Conservation (phyloP, 1,140 invertebrate genomes). For the Bombus affinis region DNA sequence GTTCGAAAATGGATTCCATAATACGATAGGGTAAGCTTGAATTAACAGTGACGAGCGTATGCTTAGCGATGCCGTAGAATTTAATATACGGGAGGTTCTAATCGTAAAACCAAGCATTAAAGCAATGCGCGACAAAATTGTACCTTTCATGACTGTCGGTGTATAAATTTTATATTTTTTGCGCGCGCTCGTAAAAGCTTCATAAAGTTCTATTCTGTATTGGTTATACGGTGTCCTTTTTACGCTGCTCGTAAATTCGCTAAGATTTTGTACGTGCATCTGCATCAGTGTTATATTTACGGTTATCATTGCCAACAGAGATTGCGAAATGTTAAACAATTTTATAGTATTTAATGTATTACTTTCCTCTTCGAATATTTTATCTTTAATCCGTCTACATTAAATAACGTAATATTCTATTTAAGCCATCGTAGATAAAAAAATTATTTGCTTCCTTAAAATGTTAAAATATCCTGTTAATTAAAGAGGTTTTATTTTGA, state of each 20-base stretch:
- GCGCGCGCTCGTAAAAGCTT: conserved; percentile 33
- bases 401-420: neutral
- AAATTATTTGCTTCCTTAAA: too few species aligned
- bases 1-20: neutral
- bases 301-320: neutral
- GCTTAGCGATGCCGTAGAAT: conserved; percentile 8
- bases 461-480: neutral
- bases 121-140: conserved; percentile 34
- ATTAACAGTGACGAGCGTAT: conserved; percentile 30
- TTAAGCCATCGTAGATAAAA: neutral
- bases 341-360: neutral
- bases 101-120: conserved; percentile 33
- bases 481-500: neutral
- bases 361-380: neutral
- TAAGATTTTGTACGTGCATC: conserved; percentile 15
- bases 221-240: conserved; percentile 16
- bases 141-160: conserved; percentile 30
- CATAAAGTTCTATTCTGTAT: conserved; percentile 30
- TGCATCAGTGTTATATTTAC: neutral
- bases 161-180: conserved; percentile 50
- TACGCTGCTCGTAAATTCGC: conserved; percentile 24
- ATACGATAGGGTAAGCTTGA: neutral
- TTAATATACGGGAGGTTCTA: conserved; percentile 22
- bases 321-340: neutral
- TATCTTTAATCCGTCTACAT: neutral